A percentile compares a stretch with the other conserved stretches of the same genome.
Evolutionary conservation across 2,888 invertebrate species (phyloP).

Genomic region (Latrodectus hesperus): DNA sequence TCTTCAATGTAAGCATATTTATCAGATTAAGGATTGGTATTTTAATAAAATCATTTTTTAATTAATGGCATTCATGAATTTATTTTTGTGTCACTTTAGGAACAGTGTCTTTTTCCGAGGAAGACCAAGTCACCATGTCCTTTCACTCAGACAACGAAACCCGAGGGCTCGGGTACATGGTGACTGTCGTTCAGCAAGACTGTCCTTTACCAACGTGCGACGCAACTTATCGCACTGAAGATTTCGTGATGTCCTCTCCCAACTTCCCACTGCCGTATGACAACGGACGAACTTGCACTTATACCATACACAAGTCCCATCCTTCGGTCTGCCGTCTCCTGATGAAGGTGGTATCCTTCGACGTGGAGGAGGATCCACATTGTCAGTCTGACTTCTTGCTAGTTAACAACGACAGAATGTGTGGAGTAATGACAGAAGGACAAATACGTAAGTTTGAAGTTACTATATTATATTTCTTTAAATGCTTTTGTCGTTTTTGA

Average conservation of each 20-base stretch:
- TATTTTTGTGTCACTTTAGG: conserved; percentile 11
- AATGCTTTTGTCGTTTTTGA: neutral
- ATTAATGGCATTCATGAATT: too few species aligned
- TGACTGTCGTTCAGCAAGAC: conserved; percentile 69
- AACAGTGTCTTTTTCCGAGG: conserved; percentile 55
- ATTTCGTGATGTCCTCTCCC: conserved; percentile 57
- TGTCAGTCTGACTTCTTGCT: conserved; percentile 54
- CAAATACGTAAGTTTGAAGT: conserved; percentile 57
- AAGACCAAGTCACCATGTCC: conserved; percentile 65
- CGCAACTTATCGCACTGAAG: conserved; percentile 23
- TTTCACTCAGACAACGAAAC: conserved; percentile 69
- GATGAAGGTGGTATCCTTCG: conserved; percentile 57
- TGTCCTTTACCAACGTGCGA: conserved; percentile 65
- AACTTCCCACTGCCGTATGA: conserved; percentile 66
- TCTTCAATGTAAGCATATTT: too few species aligned
- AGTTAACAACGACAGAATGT: conserved; percentile 56
- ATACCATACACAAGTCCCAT: conserved; percentile 50
- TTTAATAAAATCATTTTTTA: too few species aligned
- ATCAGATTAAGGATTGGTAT: too few species aligned
- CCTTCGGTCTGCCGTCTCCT: conserved; percentile 61
- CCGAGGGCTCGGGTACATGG: conserved; percentile 66
- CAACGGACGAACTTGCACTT: conserved; percentile 57
- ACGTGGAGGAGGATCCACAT: conserved; percentile 63
- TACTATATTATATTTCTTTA: neutral
- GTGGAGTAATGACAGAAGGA: conserved; percentile 60